Conservation (phyloP, 2,113 vertebrate genomes). For the Murina feae region DNA sequence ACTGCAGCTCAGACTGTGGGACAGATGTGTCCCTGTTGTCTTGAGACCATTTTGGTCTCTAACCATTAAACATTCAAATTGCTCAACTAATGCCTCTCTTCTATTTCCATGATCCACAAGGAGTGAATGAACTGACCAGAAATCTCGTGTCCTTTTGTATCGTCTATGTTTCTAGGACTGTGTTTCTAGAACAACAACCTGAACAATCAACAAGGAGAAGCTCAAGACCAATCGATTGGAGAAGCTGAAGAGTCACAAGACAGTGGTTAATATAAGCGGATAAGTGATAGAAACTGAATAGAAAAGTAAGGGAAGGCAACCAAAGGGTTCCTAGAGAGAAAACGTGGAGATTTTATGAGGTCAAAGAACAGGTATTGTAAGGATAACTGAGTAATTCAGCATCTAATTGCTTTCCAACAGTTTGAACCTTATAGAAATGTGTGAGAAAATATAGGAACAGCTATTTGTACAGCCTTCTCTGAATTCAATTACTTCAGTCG, state of each 20-base stretch:
- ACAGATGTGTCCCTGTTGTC: not conserved
- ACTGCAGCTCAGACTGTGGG: not conserved
- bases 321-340: not conserved
- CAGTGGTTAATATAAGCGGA: not conserved
- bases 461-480: not conserved
- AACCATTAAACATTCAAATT: not conserved
- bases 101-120: not conserved
- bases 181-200: not conserved
- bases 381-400: constrained; percentile 5
- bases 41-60: not conserved
- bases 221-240: fast-evolving
- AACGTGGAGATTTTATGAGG: not conserved
- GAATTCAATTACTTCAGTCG: constrained; percentile 39
- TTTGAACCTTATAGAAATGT: constrained; percentile 29
- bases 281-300: not conserved
- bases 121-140: not conserved
- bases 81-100: not conserved
- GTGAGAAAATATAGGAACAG: not conserved
- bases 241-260: not conserved
- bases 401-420: constrained; percentile 18
- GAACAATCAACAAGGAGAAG: not conserved
- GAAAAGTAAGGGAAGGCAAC: not conserved
- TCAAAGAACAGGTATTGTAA: not conserved
- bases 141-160: not conserved
- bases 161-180: not conserved